Evolutionary conservation across 2,797 vertebrate species (phyloP).

Genomic region (Anabacerthia variegaticeps): DNA sequence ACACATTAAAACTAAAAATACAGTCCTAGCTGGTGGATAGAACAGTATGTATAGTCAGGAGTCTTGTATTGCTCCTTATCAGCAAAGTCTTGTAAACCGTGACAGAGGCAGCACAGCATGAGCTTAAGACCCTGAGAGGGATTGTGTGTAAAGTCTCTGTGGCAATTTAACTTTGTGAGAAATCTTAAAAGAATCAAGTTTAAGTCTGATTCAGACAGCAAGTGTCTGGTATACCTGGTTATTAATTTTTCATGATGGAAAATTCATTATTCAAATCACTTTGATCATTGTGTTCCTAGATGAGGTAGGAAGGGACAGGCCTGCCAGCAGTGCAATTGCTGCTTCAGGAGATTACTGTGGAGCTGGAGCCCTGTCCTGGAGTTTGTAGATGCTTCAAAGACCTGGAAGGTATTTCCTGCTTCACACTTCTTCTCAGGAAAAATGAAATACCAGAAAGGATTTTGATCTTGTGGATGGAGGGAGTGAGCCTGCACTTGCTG

Average conservation of each 20-base stretch:
- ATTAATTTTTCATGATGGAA: neutral
- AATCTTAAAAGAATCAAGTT: neutral
- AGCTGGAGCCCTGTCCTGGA: neutral
- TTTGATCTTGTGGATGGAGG: neutral
- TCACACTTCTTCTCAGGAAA: neutral
- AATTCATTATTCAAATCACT: neutral
- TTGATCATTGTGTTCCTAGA: neutral
- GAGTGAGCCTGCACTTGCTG: neutral
- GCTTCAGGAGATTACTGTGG: neutral
- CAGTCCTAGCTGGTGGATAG: neutral
- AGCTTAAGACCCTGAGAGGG: neutral
- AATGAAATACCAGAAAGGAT: neutral
- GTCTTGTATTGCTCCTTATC: neutral
- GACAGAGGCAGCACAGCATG: neutral
- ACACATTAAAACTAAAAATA: neutral
- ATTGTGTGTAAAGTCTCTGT: accelerated
- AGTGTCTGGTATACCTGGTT: neutral
- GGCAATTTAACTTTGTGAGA: neutral
- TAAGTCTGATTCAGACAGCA: neutral
- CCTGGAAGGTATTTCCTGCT: neutral
- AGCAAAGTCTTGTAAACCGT: neutral
- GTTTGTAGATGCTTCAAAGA: neutral
- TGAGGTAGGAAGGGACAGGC: neutral
- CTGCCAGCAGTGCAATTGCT: neutral
- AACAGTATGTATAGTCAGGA: neutral